Evolutionary conservation across 1,140 invertebrate species (phyloP).

Genomic region (Mizuhopecten yessoensis): DNA sequence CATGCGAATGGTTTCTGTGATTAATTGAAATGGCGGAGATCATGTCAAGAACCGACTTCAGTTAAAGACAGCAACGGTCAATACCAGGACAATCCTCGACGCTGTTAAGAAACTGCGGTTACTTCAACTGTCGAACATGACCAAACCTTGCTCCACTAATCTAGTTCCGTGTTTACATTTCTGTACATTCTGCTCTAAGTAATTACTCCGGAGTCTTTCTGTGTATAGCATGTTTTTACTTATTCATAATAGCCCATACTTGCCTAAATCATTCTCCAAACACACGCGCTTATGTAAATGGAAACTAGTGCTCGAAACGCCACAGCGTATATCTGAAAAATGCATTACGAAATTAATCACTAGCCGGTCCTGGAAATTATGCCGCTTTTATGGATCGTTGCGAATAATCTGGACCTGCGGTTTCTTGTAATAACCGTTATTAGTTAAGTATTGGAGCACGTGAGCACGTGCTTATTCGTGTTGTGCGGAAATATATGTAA

Average conservation of each 20-base stretch:
- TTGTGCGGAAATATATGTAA: not conserved
- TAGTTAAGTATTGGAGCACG: not conserved
- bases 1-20: too few species aligned
- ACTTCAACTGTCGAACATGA: not conserved
- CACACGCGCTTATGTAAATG: conserved; percentile 20
- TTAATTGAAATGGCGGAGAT: too few species aligned
- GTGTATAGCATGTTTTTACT: not conserved
- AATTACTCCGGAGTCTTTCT: not conserved
- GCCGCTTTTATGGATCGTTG: not conserved
- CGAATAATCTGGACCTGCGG: not conserved
- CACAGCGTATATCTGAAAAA: not conserved
- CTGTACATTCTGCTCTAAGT: not conserved
- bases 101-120: not conserved
- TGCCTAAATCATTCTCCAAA: not conserved
- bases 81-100: too few species aligned
- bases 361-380: not conserved
- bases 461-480: not conserved
- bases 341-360: conserved; percentile 34
- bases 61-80: too few species aligned
- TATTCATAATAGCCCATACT: conserved; percentile 7
- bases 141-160: not conserved
- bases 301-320: not conserved
- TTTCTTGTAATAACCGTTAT: conserved; percentile 15
- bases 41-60: too few species aligned
- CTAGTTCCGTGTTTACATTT: not conserved